phyloP scores from a whole-genome alignment of 2,888 invertebrate species.

The Drosophila trichaetosa region DNA sequence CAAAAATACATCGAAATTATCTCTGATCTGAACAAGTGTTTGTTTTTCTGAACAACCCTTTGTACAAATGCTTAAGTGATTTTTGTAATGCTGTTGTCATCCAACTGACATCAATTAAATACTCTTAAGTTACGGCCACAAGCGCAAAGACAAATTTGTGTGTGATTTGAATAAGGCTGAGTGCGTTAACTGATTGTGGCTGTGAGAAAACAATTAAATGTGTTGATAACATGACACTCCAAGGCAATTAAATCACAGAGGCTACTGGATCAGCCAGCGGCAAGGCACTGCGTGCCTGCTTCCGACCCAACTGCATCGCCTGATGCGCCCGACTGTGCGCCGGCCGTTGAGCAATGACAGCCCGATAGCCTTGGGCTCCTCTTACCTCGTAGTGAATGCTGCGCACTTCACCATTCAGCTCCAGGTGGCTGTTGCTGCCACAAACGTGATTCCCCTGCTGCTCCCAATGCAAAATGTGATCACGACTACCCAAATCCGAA shows the following conservation, averaged over 20 bases:
- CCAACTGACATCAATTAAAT: constrained; percentile 43
- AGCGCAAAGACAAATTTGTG: constrained; percentile 35
- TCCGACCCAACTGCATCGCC: constrained; percentile 59
- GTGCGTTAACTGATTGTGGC: constrained; percentile 29
- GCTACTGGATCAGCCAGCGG: constrained; percentile 77
- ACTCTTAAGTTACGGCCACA: constrained; percentile 29
- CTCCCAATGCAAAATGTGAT: constrained; percentile 82
- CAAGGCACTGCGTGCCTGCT: constrained; percentile 71
- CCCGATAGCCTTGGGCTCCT: constrained; percentile 60
- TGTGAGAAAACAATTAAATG: constrained; percentile 40
- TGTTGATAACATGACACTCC: not conserved
- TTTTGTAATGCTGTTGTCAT: constrained; percentile 19
- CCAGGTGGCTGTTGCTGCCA: constrained; percentile 81
- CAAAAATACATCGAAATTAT: constrained; percentile 1
- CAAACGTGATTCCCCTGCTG: constrained; percentile 75
- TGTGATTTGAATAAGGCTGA: constrained; percentile 2
- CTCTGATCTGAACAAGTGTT: constrained; percentile 3
- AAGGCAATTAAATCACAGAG: constrained; percentile 61
- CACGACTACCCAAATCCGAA: constrained; percentile 77
- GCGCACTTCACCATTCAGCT: constrained; percentile 81
- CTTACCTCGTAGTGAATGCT: constrained; percentile 80
- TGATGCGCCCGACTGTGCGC: constrained; percentile 80
- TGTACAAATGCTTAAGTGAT: constrained; percentile 15
- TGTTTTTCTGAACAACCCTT: not conserved
- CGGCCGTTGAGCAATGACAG: constrained; percentile 78